Evolutionary conservation across 2,113 vertebrate species (phyloP).

Genomic region (Campylorhamphus procurvoides): DNA sequence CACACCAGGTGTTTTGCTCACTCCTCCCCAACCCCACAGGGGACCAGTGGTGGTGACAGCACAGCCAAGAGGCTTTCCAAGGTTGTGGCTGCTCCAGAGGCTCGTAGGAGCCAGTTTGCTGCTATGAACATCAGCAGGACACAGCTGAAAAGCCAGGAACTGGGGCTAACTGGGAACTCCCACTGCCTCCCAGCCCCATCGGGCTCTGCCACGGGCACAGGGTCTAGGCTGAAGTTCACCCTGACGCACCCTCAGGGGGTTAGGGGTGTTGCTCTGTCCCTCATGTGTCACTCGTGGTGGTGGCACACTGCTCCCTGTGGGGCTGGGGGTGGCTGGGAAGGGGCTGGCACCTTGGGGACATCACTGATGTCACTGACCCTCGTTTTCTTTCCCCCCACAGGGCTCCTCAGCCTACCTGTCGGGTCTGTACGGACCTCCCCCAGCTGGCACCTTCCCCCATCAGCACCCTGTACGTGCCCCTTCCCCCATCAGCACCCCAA

Average conservation of each 20-base stretch:
- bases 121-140: not conserved
- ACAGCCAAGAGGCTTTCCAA: not conserved
- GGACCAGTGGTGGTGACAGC: not conserved
- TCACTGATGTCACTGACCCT: not conserved
- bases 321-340: not conserved
- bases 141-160: accelerated
- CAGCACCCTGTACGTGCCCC: slow-evolving; percentile 85
- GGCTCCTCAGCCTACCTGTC: slow-evolving; percentile 89
- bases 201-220: accelerated
- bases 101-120: too few species aligned
- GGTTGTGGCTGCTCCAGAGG: not conserved
- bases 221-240: accelerated
- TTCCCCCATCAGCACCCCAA: slow-evolving; percentile 80
- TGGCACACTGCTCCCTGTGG: accelerated
- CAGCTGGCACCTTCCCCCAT: slow-evolving; percentile 80
- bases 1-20: not conserved
- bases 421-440: slow-evolving; percentile 83
- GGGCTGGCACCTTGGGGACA: not conserved
- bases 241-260: not conserved
- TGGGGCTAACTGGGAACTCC: not conserved
- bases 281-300: too few species aligned
- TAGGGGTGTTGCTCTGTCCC: not conserved
- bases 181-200: accelerated
- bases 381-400: slow-evolving; percentile 69
- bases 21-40: not conserved